Conservation (phyloP, 2,113 vertebrate species). For the Apteryx owenii region DNA sequence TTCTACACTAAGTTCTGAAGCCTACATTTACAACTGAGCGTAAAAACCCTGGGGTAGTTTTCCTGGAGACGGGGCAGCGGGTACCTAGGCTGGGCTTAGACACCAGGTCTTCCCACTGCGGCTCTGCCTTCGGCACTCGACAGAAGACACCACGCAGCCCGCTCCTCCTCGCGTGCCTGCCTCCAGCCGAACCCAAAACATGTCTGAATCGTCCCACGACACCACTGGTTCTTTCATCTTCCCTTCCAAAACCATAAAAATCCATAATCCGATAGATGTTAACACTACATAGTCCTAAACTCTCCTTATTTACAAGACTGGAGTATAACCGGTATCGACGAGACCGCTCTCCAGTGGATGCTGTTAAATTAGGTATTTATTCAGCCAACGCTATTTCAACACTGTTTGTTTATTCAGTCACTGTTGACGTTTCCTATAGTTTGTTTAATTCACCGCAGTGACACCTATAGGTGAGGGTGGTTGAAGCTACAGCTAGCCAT, state of each 20-base stretch:
- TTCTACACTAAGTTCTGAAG: neutral
- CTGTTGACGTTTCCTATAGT: neutral
- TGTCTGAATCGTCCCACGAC: neutral
- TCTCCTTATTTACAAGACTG: neutral
- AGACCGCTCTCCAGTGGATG: constrained; percentile 14
- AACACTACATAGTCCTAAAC: neutral
- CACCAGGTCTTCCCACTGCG: accelerated
- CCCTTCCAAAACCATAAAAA: neutral
- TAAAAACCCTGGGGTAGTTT: neutral
- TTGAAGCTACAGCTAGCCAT: neutral
- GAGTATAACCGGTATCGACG: neutral
- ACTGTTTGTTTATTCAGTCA: neutral
- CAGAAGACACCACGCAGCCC: accelerated
- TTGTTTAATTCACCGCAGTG: neutral
- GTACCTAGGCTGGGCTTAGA: accelerated
- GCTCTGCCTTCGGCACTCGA: neutral
- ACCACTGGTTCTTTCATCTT: neutral
- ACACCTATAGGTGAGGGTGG: neutral
- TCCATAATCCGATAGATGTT: neutral
- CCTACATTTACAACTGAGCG: neutral
- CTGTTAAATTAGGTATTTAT: neutral
- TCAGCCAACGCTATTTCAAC: neutral
- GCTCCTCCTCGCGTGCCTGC: accelerated
- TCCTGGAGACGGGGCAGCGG: neutral
- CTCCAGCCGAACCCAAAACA: neutral